Evolutionary conservation across 2,888 invertebrate species (phyloP).

Genomic region (Perithous albicinctus): DNA sequence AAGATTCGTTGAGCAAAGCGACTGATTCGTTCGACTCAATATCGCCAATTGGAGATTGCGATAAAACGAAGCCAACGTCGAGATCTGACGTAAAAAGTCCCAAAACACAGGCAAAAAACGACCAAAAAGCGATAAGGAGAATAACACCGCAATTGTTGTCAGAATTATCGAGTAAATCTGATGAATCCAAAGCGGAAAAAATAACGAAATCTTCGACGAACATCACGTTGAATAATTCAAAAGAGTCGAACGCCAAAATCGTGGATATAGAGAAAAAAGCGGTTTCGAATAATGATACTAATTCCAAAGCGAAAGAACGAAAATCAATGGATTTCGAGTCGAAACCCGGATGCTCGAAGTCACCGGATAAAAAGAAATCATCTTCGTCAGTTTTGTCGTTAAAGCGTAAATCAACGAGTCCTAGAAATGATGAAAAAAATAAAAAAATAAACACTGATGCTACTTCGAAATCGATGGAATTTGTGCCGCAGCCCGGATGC

Average conservation of each 20-base stretch:
- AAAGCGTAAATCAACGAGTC: constrained; percentile 7
- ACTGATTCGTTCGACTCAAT: neutral
- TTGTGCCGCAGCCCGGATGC: neutral
- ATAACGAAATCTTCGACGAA: neutral
- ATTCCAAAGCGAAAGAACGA: neutral
- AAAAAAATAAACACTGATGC: neutral
- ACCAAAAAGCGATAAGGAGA: neutral
- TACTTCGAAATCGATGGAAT: neutral
- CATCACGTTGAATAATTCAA: neutral
- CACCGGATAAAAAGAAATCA: constrained; percentile 3
- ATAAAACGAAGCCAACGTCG: neutral
- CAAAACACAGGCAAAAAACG: too few relatives aligned
- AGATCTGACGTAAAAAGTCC: neutral
- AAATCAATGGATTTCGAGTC: constrained; percentile 1
- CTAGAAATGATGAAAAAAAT: too few relatives aligned
- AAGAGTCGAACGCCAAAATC: neutral
- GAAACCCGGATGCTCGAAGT: constrained; percentile 29
- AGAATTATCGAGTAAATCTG: neutral
- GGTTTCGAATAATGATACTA: neutral
- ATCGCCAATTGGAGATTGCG: neutral
- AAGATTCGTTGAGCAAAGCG: neutral
- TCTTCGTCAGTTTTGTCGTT: neutral
- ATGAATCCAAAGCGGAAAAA: neutral
- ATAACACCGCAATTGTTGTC: constrained; percentile 14
- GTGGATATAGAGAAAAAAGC: neutral